These are phyloP conservation scores for Eristalinus aeneus DNA, from an alignment of 2,888 invertebrate species.

Conservation along the genomic window DNA sequence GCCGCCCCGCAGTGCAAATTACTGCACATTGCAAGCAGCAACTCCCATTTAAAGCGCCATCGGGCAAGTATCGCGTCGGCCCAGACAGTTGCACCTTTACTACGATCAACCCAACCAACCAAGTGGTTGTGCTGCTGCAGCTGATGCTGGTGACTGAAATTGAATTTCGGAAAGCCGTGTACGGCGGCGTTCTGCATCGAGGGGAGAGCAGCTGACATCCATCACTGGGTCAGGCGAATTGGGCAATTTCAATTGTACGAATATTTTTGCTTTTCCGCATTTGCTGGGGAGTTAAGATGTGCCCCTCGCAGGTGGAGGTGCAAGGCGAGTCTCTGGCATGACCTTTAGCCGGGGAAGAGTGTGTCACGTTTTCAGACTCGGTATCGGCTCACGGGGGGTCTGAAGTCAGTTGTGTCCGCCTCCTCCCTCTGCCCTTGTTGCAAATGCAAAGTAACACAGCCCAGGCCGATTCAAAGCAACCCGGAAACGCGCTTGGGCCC, in stretches of 20 bases:
- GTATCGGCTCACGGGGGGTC: not conserved
- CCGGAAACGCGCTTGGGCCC: not conserved
- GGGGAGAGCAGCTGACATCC: not conserved
- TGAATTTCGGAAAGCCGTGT: not conserved
- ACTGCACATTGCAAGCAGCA: constrained; percentile 48
- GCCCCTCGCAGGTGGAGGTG: constrained; percentile 1
- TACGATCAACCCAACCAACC: not conserved
- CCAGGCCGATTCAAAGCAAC: not conserved
- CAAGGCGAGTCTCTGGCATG: constrained; percentile 25
- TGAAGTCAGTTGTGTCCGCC: constrained; percentile 1
- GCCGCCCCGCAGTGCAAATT: constrained; percentile 46
- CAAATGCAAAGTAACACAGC: not conserved
- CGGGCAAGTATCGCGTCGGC: not conserved
- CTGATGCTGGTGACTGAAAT: not conserved
- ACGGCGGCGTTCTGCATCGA: not conserved
- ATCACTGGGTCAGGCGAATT: not conserved
- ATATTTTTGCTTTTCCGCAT: too few relatives aligned
- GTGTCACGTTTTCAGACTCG: constrained; percentile 2
- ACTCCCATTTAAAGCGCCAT: constrained; percentile 45
- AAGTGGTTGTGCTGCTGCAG: not conserved
- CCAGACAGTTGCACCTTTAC: not conserved
- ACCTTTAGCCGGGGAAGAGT: constrained; percentile 26
- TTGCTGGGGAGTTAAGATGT: too few relatives aligned
- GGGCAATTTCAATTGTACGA: not conserved
- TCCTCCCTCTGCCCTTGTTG: not conserved